These are phyloP conservation scores for Lathamus discolor DNA, from an alignment of 2,113 vertebrate species.

Conservation along the genomic window DNA sequence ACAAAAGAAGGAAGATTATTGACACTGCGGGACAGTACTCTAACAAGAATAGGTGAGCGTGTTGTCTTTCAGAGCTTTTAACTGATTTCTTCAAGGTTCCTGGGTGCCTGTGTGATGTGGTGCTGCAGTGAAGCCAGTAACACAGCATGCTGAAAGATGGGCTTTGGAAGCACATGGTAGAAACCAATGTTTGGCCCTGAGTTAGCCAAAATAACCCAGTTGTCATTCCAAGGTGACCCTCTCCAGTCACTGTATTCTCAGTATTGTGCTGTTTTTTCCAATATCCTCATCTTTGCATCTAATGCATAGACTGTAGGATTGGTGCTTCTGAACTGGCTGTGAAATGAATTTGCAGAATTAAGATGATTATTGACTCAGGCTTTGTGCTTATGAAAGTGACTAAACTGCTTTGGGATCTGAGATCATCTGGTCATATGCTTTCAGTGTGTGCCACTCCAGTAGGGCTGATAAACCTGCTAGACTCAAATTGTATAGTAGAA, in stretches of 20 bases:
- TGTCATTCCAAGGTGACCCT: neutral
- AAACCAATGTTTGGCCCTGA: neutral
- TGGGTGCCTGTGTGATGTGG: neutral
- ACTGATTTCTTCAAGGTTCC: neutral
- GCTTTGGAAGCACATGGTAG: neutral
- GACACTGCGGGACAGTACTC: neutral
- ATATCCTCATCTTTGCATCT: neutral
- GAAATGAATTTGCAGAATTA: neutral
- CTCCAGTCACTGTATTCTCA: neutral
- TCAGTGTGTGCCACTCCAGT: neutral
- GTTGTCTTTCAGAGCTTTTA: neutral
- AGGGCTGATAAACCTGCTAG: neutral
- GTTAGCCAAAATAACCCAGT: neutral
- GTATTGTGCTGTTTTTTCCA: neutral
- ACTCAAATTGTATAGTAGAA: neutral
- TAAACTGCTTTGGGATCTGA: neutral
- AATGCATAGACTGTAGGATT: too few species aligned
- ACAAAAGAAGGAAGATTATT: neutral
- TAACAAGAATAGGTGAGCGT: neutral
- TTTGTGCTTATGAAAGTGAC: neutral
- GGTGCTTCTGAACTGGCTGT: neutral
- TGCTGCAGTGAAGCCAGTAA: neutral
- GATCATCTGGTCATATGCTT: neutral
- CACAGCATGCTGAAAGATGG: neutral
- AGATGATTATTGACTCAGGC: neutral